Conservation (phyloP, 2,797 vertebrate species). For the Cynodonichthys magdalenae region DNA sequence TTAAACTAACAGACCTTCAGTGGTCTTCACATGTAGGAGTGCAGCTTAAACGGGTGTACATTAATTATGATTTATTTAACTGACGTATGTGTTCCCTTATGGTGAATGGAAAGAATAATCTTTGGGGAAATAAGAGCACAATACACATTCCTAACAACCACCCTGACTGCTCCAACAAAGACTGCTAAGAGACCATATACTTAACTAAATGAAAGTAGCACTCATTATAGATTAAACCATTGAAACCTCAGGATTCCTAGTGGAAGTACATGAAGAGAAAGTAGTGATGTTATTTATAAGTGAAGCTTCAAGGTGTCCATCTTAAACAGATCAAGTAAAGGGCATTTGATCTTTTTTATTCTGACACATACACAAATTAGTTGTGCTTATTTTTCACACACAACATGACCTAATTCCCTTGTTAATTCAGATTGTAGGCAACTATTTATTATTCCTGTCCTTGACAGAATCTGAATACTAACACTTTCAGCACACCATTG, state of each 20-base stretch:
- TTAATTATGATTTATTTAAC: conserved; percentile 54
- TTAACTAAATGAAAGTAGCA: conserved; percentile 47
- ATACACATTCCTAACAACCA: conserved; percentile 38
- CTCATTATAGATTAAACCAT: conserved; percentile 38
- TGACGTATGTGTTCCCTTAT: conserved; percentile 16
- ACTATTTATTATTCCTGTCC: conserved; percentile 31
- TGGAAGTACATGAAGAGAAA: conserved; percentile 8
- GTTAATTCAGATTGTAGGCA: conserved; percentile 24
- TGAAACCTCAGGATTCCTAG: conserved; percentile 15
- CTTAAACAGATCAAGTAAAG: conserved; percentile 18
- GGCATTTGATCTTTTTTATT: neutral
- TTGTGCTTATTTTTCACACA: conserved; percentile 25
- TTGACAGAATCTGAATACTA: conserved; percentile 30
- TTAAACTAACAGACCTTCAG: conserved; percentile 37
- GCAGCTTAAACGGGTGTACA: conserved; percentile 13
- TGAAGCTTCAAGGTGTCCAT: conserved; percentile 12
- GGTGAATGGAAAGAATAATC: conserved; percentile 42
- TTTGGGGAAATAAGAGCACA: conserved; percentile 25
- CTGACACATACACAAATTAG: neutral
- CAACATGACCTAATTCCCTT: conserved; percentile 20
- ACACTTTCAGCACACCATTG: conserved; percentile 34
- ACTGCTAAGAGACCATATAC: conserved; percentile 31
- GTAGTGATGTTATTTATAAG: conserved; percentile 3
- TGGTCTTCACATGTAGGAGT: conserved; percentile 29
- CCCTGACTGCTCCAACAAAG: conserved; percentile 24